A percentile compares a stretch with the other conserved stretches of the same genome.
These are phyloP conservation scores for Emys orbicularis DNA, from an alignment of 2,797 vertebrate genomes.

Conservation along the genomic window DNA sequence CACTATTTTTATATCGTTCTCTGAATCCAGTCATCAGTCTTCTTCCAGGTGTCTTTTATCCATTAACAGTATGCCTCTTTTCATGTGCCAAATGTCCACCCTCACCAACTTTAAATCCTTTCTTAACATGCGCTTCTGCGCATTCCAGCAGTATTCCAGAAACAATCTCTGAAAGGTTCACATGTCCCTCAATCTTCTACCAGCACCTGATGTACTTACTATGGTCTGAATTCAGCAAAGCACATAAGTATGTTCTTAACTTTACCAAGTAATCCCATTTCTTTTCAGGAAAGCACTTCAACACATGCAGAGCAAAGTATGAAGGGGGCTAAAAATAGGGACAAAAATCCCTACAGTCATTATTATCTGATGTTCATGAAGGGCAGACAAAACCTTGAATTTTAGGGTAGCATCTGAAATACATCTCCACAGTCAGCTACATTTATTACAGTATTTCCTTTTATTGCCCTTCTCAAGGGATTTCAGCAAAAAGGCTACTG, in stretches of 20 bases:
- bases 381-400: neutral
- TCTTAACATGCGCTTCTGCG: neutral
- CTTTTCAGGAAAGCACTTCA: neutral
- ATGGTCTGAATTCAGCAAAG: neutral
- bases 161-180: neutral
- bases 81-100: neutral
- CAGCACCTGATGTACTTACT: neutral
- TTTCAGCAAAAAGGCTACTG: neutral
- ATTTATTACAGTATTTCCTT: neutral
- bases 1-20: neutral
- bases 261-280: neutral
- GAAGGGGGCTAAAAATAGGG: neutral
- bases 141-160: neutral
- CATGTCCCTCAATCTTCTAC: neutral
- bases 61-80: neutral
- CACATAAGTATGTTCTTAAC: neutral
- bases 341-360: neutral
- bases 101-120: neutral
- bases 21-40: neutral
- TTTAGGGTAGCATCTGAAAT: neutral
- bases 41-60: neutral
- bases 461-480: neutral
- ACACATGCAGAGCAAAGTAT: neutral
- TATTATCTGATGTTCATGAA: neutral
- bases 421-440: accelerated